These are phyloP conservation scores for Conistra vaccinii DNA, from an alignment of 2,888 invertebrate genomes.

Conservation along the genomic window DNA sequence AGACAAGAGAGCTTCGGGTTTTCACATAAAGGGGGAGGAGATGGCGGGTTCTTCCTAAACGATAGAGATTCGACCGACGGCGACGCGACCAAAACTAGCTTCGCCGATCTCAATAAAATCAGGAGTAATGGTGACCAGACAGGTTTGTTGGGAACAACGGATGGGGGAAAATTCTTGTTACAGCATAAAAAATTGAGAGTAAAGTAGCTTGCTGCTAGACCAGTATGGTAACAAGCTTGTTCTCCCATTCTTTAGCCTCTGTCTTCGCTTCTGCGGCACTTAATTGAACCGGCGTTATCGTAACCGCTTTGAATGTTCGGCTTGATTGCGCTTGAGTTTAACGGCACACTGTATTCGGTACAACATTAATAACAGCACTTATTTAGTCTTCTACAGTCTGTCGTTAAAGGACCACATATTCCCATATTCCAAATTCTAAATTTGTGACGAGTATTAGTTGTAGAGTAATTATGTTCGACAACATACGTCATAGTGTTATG, in stretches of 20 bases:
- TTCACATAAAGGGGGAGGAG: constrained; percentile 83
- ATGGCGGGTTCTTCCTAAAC: constrained; percentile 87
- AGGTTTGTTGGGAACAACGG: constrained; percentile 73
- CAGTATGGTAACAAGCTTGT: constrained; percentile 44
- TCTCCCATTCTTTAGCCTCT: constrained; percentile 57
- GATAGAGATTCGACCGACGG: constrained; percentile 91
- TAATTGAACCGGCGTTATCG: constrained; percentile 49
- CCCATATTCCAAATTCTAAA: constrained; percentile 76
- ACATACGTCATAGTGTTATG: constrained; percentile 4
- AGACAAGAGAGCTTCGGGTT: constrained; percentile 77
- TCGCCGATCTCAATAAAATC: constrained; percentile 93
- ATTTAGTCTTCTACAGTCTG: constrained; percentile 60
- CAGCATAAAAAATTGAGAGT: not conserved
- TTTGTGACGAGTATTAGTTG: constrained; percentile 38
- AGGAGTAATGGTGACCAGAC: constrained; percentile 88
- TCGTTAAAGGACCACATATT: constrained; percentile 84
- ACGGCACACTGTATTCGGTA: constrained; percentile 64
- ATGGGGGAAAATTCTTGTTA: constrained; percentile 65
- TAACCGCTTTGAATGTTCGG: constrained; percentile 73
- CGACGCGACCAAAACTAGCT: constrained; percentile 91
- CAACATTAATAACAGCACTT: constrained; percentile 55
- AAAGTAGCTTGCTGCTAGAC: not conserved
- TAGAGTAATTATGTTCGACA: constrained; percentile 21
- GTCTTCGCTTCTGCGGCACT: constrained; percentile 67
- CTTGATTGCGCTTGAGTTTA: constrained; percentile 65